Conservation (phyloP, 1,140 invertebrate species). For the Hylyphantes graminicola region DNA sequence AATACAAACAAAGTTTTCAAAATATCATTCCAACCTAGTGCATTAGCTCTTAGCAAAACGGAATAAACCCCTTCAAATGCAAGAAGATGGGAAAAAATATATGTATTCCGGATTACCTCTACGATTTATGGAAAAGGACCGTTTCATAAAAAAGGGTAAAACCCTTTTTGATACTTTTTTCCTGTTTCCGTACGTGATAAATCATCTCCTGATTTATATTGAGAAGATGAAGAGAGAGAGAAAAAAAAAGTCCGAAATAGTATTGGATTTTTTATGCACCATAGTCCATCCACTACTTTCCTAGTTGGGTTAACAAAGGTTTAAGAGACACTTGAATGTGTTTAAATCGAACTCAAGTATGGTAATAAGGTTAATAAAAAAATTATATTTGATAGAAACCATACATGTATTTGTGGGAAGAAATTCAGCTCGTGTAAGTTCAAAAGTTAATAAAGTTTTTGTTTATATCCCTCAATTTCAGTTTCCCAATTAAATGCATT, state of each 20-base stretch:
- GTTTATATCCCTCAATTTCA: too few relatives aligned
- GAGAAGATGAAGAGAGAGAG: background rate
- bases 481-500: too few relatives aligned
- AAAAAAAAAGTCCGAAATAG: constrained; percentile 23
- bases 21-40: background rate
- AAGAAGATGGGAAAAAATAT: constrained; percentile 23
- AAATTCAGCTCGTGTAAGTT: too few relatives aligned
- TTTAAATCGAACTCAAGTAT: too few relatives aligned
- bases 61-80: constrained; percentile 14
- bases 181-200: constrained; percentile 52
- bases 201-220: constrained; percentile 56
- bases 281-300: constrained; percentile 7
- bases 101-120: constrained; percentile 42
- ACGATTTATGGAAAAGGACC: constrained; percentile 53
- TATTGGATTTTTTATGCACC: constrained; percentile 45
- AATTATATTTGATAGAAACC: too few relatives aligned
- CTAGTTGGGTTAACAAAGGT: too few relatives aligned
- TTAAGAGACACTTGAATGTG: too few relatives aligned
- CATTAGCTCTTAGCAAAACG: constrained; percentile 32
- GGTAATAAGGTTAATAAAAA: too few relatives aligned
- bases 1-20: too few relatives aligned
- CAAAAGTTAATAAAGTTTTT: too few relatives aligned
- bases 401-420: too few relatives aligned
- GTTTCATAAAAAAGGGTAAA: constrained; percentile 36
- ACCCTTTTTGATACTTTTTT: constrained; percentile 46